A percentile compares a stretch with the other conserved stretches of the same genome.
Evolutionary conservation across 2,113 vertebrate species (phyloP).

Genomic region (Trinectes maculatus): DNA sequence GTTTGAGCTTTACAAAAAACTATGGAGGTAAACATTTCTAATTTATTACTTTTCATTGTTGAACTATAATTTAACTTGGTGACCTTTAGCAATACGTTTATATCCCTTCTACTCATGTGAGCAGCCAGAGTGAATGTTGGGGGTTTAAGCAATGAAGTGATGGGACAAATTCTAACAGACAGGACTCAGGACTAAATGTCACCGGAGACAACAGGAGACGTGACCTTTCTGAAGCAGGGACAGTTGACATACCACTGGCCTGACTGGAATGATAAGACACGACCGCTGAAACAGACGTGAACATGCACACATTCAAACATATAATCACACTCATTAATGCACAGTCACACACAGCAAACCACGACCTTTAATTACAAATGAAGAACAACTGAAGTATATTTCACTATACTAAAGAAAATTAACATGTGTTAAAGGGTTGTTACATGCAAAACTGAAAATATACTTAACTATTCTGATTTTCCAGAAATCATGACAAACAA

Average conservation of each 20-base stretch:
- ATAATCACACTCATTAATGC: not conserved
- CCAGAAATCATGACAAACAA: too few relatives aligned
- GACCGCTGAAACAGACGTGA: conserved; percentile 6
- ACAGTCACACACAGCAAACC: not conserved
- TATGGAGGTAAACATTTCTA: not conserved
- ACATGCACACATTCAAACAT: conserved; percentile 6
- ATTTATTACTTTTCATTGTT: not conserved
- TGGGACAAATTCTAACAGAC: conserved; percentile 51
- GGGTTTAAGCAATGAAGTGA: conserved; percentile 25
- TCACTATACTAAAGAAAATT: conserved; percentile 4
- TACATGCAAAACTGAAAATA: too few relatives aligned
- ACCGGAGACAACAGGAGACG: conserved; percentile 54
- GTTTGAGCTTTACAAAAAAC: not conserved
- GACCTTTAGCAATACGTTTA: not conserved
- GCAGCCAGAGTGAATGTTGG: conserved; percentile 19
- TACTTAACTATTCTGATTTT: too few relatives aligned
- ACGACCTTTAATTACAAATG: not conserved
- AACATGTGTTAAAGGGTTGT: too few relatives aligned
- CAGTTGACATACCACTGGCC: conserved; percentile 30
- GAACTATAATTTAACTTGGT: not conserved
- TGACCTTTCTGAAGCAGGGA: conserved; percentile 63
- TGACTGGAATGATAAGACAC: conserved; percentile 57
- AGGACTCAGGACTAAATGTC: conserved; percentile 65
- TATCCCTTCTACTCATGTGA: not conserved
- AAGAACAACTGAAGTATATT: not conserved